phyloP scores from a whole-genome alignment of 2,888 invertebrate genomes.

The Cheilosia scutellata region DNA sequence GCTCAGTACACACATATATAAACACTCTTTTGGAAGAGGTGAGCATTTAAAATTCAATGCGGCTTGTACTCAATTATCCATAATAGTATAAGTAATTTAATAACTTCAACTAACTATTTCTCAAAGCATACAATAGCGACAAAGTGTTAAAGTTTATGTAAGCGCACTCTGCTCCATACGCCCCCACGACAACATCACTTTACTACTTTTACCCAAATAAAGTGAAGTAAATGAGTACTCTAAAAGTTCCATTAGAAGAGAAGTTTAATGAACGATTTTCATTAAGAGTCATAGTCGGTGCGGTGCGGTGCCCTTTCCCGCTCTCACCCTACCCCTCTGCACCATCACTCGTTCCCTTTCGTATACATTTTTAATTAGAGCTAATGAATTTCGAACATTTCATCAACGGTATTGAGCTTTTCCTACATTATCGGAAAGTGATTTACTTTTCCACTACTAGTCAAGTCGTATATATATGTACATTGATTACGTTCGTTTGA shows the following conservation, averaged over 20 bases:
- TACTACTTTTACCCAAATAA: conserved; percentile 51
- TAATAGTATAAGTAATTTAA: conserved; percentile 43
- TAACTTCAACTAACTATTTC: conserved; percentile 52
- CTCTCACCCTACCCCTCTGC: background rate
- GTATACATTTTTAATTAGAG: conserved; percentile 75
- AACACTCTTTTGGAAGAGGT: background rate
- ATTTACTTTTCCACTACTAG: conserved; percentile 67
- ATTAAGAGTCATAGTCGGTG: conserved; percentile 68
- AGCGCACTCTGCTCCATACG: conserved; percentile 50
- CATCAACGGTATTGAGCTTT: conserved; percentile 73
- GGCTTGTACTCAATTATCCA: conserved; percentile 38
- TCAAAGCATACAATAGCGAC: conserved; percentile 49
- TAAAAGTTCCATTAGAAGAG: conserved; percentile 73
- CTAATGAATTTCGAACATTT: conserved; percentile 74
- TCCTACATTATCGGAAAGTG: conserved; percentile 72
- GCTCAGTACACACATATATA: background rate
- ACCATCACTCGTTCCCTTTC: conserved; percentile 37
- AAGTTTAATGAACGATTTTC: conserved; percentile 74
- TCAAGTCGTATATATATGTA: conserved; percentile 30
- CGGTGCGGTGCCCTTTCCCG: conserved; percentile 30
- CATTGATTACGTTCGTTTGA: conserved; percentile 58
- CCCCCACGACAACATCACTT: conserved; percentile 56
- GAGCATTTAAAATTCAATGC: conserved; percentile 10
- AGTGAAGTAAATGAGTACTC: conserved; percentile 71
- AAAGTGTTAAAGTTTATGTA: conserved; percentile 69